Percentiles rank a stretch among this genome's conserved stretches.
phyloP scores from a whole-genome alignment of 2,113 vertebrate genomes.

The Suricata suricatta region DNA sequence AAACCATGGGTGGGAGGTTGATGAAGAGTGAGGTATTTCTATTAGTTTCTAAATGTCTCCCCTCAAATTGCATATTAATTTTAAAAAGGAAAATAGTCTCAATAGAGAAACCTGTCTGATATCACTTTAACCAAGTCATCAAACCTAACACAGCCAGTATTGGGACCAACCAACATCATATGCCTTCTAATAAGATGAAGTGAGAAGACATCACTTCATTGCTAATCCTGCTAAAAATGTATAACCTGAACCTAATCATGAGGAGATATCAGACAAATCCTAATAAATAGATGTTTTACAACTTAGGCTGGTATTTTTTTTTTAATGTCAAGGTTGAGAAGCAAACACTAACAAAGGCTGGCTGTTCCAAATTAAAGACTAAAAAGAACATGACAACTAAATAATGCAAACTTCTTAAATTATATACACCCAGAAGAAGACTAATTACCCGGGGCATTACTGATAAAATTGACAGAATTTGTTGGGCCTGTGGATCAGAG shows the following conservation, averaged over 20 bases:
- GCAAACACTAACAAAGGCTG: neutral
- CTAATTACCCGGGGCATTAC: neutral
- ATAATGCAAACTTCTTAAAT: constrained; percentile 12
- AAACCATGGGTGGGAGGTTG: neutral
- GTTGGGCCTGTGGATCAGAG: neutral
- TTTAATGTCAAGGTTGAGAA: neutral
- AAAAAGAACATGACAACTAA: neutral
- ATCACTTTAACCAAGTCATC: neutral
- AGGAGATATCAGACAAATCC: neutral
- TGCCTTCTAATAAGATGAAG: neutral
- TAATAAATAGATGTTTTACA: neutral
- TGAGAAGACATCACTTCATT: neutral
- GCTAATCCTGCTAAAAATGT: neutral
- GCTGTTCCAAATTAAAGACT: neutral
- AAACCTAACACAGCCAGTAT: neutral
- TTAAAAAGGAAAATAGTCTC: neutral
- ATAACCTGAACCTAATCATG: neutral
- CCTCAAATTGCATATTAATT: neutral
- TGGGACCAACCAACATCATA: neutral
- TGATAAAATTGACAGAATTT: neutral
- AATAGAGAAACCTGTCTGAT: neutral
- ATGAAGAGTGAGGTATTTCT: neutral
- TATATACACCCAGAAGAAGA: neutral
- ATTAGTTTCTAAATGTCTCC: neutral
- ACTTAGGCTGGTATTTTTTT: neutral